Evolutionary conservation across 2,797 vertebrate species (phyloP).

Genomic region (Esox lucius): DNA sequence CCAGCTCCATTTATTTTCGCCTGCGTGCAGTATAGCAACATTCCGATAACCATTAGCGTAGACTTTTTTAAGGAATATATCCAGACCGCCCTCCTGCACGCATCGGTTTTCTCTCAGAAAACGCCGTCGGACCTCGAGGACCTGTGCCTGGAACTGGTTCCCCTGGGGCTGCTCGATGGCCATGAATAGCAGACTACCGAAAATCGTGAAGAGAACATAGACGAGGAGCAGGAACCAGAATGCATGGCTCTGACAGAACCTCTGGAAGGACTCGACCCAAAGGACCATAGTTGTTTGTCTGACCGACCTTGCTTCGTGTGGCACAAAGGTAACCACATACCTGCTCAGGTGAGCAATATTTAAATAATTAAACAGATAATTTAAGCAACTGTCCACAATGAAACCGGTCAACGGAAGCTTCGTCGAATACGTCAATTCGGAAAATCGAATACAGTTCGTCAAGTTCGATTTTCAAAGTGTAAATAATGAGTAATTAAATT

Average conservation of each 20-base stretch:
- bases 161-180: conserved; percentile 65
- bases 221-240: conserved; percentile 54
- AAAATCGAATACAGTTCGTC: background rate
- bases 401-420: background rate
- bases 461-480: background rate
- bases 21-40: conserved; percentile 54
- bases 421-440: background rate
- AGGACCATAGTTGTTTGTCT: conserved; percentile 40
- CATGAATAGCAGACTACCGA: conserved; percentile 67
- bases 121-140: conserved; percentile 47
- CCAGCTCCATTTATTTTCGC: conserved; percentile 47
- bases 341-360: conserved; percentile 10
- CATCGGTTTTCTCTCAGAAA: conserved; percentile 69
- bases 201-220: conserved; percentile 64
- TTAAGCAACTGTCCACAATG: background rate
- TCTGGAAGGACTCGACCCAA: conserved; percentile 8
- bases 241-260: conserved; percentile 29
- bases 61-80: conserved; percentile 52
- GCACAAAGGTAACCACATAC: conserved; percentile 49
- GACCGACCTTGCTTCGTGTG: background rate
- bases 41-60: conserved; percentile 59
- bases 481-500: background rate
- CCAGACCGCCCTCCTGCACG: conserved; percentile 57
- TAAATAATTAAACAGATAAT: conserved; percentile 57
- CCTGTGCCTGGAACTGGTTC: conserved; percentile 45